Percentiles rank a stretch among this genome's conserved stretches.
These are phyloP conservation scores for Kryptolebias marmoratus DNA, from an alignment of 2,113 vertebrate species.

Conservation along the genomic window DNA sequence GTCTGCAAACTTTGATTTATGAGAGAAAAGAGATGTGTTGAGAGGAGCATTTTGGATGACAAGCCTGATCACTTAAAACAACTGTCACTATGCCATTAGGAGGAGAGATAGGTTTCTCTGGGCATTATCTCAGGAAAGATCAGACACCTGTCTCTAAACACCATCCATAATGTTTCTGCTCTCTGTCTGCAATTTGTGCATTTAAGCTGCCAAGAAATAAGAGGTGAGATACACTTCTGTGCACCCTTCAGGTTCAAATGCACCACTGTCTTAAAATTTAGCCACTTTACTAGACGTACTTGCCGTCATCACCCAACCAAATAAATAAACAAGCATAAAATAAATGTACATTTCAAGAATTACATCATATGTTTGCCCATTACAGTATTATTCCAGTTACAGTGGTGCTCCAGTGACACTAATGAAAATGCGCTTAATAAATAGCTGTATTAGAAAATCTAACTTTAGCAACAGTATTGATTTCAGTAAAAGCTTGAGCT, in stretches of 20 bases:
- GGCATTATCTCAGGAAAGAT: conserved; percentile 73
- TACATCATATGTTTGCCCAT: conserved; percentile 67
- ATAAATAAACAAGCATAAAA: neutral
- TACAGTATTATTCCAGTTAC: conserved; percentile 67
- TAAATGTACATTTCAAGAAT: conserved; percentile 44
- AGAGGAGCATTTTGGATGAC: conserved; percentile 71
- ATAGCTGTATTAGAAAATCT: conserved; percentile 67
- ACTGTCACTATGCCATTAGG: conserved; percentile 72
- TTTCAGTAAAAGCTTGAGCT: conserved; percentile 74
- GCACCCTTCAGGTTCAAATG: conserved; percentile 32
- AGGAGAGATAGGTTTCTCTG: conserved; percentile 65
- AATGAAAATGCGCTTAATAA: conserved; percentile 77
- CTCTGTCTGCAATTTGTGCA: conserved; percentile 33
- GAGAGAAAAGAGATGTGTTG: conserved; percentile 44
- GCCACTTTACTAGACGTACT: conserved; percentile 42
- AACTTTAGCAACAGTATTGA: conserved; percentile 74
- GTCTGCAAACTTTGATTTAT: conserved; percentile 63
- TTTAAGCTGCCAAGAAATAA: conserved; percentile 48
- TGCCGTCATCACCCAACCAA: conserved; percentile 13
- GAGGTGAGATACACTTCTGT: neutral
- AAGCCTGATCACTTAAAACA: conserved; percentile 75
- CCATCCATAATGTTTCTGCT: conserved; percentile 63
- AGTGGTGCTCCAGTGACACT: conserved; percentile 65
- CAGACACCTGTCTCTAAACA: conserved; percentile 77
- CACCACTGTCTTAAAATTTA: conserved; percentile 44